Conservation (phyloP, 2,113 vertebrate genomes). For the Meleagris gallopavo region DNA sequence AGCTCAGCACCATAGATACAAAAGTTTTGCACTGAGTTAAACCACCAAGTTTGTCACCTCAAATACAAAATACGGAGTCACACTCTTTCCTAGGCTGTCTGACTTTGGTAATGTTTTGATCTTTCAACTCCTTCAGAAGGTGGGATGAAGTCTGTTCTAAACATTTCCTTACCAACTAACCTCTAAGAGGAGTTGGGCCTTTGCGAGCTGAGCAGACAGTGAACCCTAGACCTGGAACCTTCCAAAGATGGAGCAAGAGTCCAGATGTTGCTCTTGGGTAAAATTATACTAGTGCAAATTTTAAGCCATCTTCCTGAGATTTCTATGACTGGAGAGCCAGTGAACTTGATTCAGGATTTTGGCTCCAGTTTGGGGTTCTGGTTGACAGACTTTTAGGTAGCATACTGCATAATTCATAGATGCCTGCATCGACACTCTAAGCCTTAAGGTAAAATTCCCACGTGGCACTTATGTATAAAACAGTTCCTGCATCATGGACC, state of each 20-base stretch:
- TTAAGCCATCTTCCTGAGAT: neutral
- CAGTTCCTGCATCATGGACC: neutral
- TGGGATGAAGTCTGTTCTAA: neutral
- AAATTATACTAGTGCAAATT: neutral
- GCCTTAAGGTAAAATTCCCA: neutral
- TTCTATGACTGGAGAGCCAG: neutral
- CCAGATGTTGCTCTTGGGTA: neutral
- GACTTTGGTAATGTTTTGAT: rapidly evolving
- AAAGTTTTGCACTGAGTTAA: neutral
- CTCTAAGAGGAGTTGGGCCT: neutral
- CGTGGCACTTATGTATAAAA: neutral
- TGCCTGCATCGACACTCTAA: neutral
- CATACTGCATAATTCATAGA: neutral
- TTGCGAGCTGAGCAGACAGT: neutral
- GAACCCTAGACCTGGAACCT: neutral
- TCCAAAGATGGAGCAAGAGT: neutral
- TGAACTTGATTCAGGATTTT: neutral
- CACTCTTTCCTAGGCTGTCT: neutral
- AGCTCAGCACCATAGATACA: neutral
- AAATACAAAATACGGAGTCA: neutral
- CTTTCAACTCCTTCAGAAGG: neutral
- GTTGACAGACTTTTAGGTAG: neutral
- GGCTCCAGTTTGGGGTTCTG: neutral
- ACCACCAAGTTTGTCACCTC: neutral
- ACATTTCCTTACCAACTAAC: neutral